A percentile compares a stretch with the other conserved stretches of the same genome.
These are phyloP conservation scores for Ectemnius lituratus DNA, from an alignment of 2,888 invertebrate genomes.

Conservation along the genomic window DNA sequence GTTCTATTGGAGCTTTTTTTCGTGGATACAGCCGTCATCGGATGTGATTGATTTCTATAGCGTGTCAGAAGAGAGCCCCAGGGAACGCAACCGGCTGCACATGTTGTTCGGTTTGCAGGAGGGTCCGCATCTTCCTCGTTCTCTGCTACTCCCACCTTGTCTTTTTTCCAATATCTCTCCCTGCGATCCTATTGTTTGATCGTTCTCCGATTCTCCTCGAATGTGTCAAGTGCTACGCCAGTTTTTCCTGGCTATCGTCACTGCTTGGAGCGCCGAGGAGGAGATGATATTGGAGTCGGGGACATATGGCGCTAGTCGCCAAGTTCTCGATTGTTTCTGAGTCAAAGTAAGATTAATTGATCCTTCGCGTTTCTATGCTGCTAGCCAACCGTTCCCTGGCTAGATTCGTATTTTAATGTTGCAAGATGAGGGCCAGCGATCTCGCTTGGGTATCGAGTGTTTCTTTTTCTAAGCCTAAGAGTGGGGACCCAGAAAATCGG, in stretches of 20 bases:
- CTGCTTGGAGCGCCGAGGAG: background rate
- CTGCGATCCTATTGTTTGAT: conserved; percentile 39
- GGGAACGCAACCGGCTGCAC: conserved; percentile 61
- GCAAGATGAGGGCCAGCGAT: conserved; percentile 32
- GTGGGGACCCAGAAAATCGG: conserved; percentile 47
- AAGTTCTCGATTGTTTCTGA: conserved; percentile 30
- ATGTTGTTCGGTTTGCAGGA: conserved; percentile 60
- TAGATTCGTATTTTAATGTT: conserved; percentile 41
- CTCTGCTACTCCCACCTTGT: conserved; percentile 21
- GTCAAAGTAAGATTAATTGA: conserved; percentile 27
- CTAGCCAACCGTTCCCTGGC: background rate
- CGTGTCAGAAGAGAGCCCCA: conserved; percentile 47
- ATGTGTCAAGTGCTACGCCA: conserved; percentile 25
- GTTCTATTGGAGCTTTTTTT: conserved; percentile 48
- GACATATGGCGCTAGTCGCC: conserved; percentile 12
- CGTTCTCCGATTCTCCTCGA: conserved; percentile 43
- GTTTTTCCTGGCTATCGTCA: conserved; percentile 16
- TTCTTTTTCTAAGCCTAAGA: conserved; percentile 44
- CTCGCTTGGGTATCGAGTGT: conserved; percentile 36
- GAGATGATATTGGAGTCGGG: conserved; percentile 8
- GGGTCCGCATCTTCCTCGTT: conserved; percentile 58
- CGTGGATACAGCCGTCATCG: conserved; percentile 65
- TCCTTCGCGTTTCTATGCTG: conserved; percentile 16
- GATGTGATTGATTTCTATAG: conserved; percentile 72
- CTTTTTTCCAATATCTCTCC: conserved; percentile 58